These are phyloP conservation scores for Lacerta viridis DNA, from an alignment of 2,797 vertebrate species.

Conservation along the genomic window DNA sequence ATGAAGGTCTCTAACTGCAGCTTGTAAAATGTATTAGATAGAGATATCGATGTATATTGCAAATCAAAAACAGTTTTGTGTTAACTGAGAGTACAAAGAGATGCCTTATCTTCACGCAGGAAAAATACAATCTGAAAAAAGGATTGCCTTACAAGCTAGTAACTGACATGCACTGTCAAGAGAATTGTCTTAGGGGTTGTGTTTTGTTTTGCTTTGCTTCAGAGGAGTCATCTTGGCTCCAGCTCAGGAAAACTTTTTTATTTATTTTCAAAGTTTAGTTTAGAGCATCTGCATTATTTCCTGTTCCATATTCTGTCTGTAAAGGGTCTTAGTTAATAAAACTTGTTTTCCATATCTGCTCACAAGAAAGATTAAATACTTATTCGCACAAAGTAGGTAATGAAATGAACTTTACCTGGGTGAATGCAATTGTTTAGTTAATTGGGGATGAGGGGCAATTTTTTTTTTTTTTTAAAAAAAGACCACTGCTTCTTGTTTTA, in stretches of 20 bases:
- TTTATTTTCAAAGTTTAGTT: conserved; percentile 38
- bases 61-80: conserved; percentile 19
- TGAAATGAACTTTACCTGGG: conserved; percentile 37
- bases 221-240: conserved; percentile 35
- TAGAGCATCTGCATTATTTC: conserved; percentile 55
- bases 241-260: conserved; percentile 57
- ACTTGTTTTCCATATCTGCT: conserved; percentile 52
- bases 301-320: conserved; percentile 29
- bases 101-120: not conserved
- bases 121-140: conserved; percentile 27
- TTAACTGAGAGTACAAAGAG: conserved; percentile 33
- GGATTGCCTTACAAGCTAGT: conserved; percentile 23
- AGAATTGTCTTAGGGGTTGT: conserved; percentile 24
- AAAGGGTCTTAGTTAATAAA: conserved; percentile 27
- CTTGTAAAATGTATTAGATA: not conserved
- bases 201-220: conserved; percentile 29
- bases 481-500: conserved; percentile 32
- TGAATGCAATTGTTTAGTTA: conserved; percentile 45
- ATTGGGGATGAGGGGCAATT: not conserved
- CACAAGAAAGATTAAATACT: conserved; percentile 37
- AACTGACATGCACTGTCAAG: conserved; percentile 38
- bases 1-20: not conserved
- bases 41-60: not conserved
- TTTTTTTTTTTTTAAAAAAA: not conserved
- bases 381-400: conserved; percentile 34